Evolutionary conservation across 2,888 invertebrate species (phyloP).

Genomic region (Lottia scabra): DNA sequence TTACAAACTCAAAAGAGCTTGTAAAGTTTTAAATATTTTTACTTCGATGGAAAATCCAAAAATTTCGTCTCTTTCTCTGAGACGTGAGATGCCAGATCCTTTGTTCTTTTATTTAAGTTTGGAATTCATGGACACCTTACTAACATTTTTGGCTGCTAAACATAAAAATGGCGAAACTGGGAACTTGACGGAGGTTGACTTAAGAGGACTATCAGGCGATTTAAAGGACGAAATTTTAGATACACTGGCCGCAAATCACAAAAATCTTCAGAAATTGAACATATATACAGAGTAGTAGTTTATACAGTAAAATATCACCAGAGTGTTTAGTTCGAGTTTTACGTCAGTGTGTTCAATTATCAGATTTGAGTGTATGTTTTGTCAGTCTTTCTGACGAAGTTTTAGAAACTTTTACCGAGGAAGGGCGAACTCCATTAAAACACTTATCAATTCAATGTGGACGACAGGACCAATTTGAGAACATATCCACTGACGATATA

Average conservation of each 20-base stretch:
- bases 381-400: conserved; percentile 60
- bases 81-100: conserved; percentile 60
- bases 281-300: conserved; percentile 60
- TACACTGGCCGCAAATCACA: conserved; percentile 53
- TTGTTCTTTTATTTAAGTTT: conserved; percentile 65
- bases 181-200: conserved; percentile 48
- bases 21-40: conserved; percentile 44
- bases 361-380: conserved; percentile 54
- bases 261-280: conserved; percentile 54
- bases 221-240: conserved; percentile 60
- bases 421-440: conserved; percentile 43
- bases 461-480: conserved; percentile 61
- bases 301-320: conserved; percentile 59
- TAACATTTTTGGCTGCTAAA: conserved; percentile 46
- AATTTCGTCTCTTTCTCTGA: conserved; percentile 36
- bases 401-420: conserved; percentile 49
- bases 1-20: conserved; percentile 47
- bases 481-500: conserved; percentile 48
- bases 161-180: conserved; percentile 13
- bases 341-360: conserved; percentile 50
- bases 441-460: conserved; percentile 59
- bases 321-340: conserved; percentile 55
- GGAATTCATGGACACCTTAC: conserved; percentile 60
- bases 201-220: conserved; percentile 55
- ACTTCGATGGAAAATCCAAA: conserved; percentile 31